These are phyloP conservation scores for Ormyrus nitidulus DNA, from an alignment of 2,888 invertebrate genomes.

Conservation along the genomic window DNA sequence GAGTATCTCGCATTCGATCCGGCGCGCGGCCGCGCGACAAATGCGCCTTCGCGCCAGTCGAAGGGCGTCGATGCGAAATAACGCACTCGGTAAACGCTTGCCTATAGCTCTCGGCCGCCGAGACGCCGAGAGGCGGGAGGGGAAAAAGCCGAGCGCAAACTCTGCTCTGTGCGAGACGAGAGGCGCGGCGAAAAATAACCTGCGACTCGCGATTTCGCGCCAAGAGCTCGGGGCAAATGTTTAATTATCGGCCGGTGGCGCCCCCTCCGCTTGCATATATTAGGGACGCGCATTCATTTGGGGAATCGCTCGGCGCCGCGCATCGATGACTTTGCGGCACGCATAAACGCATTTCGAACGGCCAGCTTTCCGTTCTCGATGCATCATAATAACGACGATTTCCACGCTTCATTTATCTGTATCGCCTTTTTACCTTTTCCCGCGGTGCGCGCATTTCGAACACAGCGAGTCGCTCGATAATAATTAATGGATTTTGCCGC, in stretches of 20 bases:
- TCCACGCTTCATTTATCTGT: not conserved
- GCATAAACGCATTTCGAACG: constrained; percentile 66
- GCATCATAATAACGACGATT: not conserved
- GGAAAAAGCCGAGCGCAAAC: not conserved
- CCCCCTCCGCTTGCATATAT: constrained; percentile 56
- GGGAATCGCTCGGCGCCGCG: constrained; percentile 52
- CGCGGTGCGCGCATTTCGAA: too few species aligned
- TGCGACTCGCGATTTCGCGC: not conserved
- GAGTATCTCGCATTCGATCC: constrained; percentile 13
- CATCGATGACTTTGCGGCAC: constrained; percentile 58
- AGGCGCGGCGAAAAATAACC: not conserved
- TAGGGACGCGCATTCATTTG: constrained; percentile 59
- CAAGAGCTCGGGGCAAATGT: not conserved
- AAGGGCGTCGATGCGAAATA: constrained; percentile 40
- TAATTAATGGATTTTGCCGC: too few species aligned
- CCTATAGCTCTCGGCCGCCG: too few species aligned
- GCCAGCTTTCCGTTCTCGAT: constrained; percentile 59
- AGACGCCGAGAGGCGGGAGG: not conserved
- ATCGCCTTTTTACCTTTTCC: not conserved
- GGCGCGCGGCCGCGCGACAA: not conserved
- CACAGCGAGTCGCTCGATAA: too few species aligned
- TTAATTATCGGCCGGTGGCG: constrained; percentile 11
- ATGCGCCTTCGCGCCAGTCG: not conserved
- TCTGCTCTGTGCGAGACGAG: not conserved
- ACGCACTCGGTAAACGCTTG: constrained; percentile 25